Conservation (phyloP, 2,113 vertebrate species). For the Crotalus viridis region DNA sequence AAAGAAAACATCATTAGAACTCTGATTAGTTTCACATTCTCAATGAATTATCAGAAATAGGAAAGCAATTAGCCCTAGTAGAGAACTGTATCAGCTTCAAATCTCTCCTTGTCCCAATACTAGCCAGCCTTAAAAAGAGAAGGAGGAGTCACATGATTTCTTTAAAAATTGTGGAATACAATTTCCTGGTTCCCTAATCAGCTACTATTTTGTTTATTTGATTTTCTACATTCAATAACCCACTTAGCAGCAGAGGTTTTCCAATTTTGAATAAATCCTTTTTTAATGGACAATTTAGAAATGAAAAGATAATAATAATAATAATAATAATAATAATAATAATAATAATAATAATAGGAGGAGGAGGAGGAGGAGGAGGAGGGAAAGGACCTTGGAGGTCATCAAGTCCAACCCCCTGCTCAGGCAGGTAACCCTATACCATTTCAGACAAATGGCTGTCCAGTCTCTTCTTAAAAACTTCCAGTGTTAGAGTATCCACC, state of each 20-base stretch:
- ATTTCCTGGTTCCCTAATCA: not conserved
- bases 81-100: not conserved
- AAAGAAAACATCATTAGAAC: not conserved
- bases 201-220: not conserved
- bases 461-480: too few relatives aligned
- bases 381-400: too few relatives aligned
- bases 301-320: not conserved
- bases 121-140: not conserved
- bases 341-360: too few relatives aligned
- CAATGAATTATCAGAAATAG: not conserved
- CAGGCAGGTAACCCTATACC: too few relatives aligned
- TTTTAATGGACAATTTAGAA: not conserved
- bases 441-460: too few relatives aligned
- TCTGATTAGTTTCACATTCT: not conserved
- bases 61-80: not conserved
- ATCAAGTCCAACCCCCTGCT: too few relatives aligned
- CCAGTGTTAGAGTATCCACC: too few relatives aligned
- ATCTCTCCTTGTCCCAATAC: not conserved
- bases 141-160: not conserved
- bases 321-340: too few relatives aligned
- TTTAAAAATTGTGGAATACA: not conserved
- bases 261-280: not conserved
- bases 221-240: not conserved
- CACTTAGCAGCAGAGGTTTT: not conserved
- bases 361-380: too few relatives aligned